Percentiles rank a stretch among this genome's conserved stretches.
These are phyloP conservation scores for Thymallus thymallus DNA, from an alignment of 2,113 vertebrate species.

Conservation along the genomic window DNA sequence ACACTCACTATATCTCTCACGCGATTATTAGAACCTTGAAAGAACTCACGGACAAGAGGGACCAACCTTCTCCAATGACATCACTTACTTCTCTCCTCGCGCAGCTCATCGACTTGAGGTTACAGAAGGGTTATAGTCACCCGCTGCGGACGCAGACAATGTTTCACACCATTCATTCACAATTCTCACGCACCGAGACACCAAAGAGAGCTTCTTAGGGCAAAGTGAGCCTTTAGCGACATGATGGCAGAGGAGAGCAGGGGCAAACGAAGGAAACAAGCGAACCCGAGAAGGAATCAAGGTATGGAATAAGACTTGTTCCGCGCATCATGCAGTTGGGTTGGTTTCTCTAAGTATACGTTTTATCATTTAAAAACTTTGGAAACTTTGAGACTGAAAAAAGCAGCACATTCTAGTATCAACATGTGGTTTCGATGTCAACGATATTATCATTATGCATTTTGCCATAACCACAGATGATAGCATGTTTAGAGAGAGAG, in stretches of 20 bases:
- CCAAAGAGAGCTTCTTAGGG: not conserved
- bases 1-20: not conserved
- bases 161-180: conserved; percentile 62
- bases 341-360: too few species aligned
- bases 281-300: conserved; percentile 77
- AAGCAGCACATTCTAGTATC: too few species aligned
- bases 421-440: too few species aligned
- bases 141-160: conserved; percentile 67
- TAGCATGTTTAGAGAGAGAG: too few species aligned
- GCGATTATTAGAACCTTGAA: not conserved
- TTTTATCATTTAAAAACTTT: too few species aligned
- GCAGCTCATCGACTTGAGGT: conserved; percentile 57
- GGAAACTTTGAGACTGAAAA: too few species aligned
- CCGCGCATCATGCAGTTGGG: conserved; percentile 33
- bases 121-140: conserved; percentile 61
- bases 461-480: too few species aligned
- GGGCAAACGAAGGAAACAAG: conserved; percentile 80
- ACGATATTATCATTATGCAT: too few species aligned
- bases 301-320: conserved; percentile 59
- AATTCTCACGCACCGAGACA: conserved; percentile 18
- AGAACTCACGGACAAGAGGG: conserved; percentile 21
- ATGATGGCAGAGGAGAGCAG: conserved; percentile 77
- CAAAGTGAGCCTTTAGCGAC: conserved; percentile 5
- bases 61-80: conserved; percentile 72
- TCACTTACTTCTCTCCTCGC: conserved; percentile 58